Base-by-base conservation (phyloP, 2,888 invertebrate genomes). In the Diarsia rubi region DNA sequence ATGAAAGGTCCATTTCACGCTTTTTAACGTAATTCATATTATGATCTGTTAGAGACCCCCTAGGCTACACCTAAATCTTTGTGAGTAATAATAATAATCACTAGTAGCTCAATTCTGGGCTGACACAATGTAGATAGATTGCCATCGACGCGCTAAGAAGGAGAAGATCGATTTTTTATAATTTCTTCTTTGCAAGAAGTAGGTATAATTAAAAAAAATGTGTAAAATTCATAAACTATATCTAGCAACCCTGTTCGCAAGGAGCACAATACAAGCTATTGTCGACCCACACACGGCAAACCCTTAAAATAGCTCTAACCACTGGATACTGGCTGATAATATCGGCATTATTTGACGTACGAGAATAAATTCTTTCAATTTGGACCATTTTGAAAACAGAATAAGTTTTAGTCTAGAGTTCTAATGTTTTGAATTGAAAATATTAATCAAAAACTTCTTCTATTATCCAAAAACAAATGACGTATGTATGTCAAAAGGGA, bases 221-320 rank as follows among this genome's bases (percentile, higher is more conserved):
- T 37, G 42, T 42, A 42, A 62, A 62, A 8, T 62, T 24, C 42
- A n/a, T 1, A 42, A 62, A 6, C 8, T n/a, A 42, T 0, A n/a
- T n/a, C 3, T 62, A 42, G 62, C 62, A 42, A 62, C 62, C 24
- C 42, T 42, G 62, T 78, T 73, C 65, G 62, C 71, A 68, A 75
- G 47, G 62, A 67, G 67, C 59, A 81, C 83, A 83, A 83, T 81
- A 79, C 79, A 27, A 60, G 62, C 59, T 45, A 76, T 83, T 85
- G 81, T 83, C 85, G 69, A 47, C 81, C 83, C 81, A 83, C 86
- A 83, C 83, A 72, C 59, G 76, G 81, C 24, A 78, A 79, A 81
- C 76, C 47, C 79, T 78, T 78, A 79, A 76, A 82, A 85, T 79
- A 78, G 68, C 74, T 78, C 69, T 73, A 78, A 75, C 73, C 78